Base-by-base conservation (phyloP, 2,888 invertebrate genomes). In the Didymodactylos carnosus region DNA sequence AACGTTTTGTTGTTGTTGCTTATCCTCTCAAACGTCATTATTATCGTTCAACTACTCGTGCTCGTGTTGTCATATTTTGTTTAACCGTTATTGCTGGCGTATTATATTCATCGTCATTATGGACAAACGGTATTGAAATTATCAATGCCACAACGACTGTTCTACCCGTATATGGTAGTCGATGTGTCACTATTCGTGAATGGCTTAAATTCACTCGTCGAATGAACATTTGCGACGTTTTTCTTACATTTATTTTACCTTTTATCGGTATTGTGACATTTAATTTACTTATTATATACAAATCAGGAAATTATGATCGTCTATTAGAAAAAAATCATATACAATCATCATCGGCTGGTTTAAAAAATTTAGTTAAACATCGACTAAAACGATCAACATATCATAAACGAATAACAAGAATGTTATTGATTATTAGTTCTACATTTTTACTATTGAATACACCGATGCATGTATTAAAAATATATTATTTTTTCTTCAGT, bases 391-490 rank as follows among this genome's bases (percentile, higher is more conserved):
- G 46, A 23, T 49, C 46, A 23, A 49, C n/a, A 49, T 49, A 49
- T 49, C 46, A 49, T 49, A n/a, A 49, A 73, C 73, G 53, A 23
- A 46, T 73, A 14, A 73, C 73, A 13, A 73, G 70, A 73, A 70
- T 51, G 73, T 39, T 73, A 19, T 49, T 73, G 13, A 49, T 73
- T 27, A 70, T 73, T 13, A 70, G 70, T 3, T 70, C 70, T 35
- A 70, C 73, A 23, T 73, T 73, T 73, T 40, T 73, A 11, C 25
- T 73, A 40, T 49, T 73, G 8, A 73, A 73, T 70, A 70, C 70
- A 19, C 73, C 73, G 14, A 73, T 73, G 73, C 40, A 29, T 8
- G n/a, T 73, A 19, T 51, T 70, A 70, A 73, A 73, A 40, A 73
- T 43, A n/a, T 70, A 49, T 71, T 43, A 70, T 49, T 71, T 70